A percentile compares a stretch with the other conserved stretches of the same genome.
phyloP scores from a whole-genome alignment of 2,888 invertebrate species.

The Macrostomum cliftonense region DNA sequence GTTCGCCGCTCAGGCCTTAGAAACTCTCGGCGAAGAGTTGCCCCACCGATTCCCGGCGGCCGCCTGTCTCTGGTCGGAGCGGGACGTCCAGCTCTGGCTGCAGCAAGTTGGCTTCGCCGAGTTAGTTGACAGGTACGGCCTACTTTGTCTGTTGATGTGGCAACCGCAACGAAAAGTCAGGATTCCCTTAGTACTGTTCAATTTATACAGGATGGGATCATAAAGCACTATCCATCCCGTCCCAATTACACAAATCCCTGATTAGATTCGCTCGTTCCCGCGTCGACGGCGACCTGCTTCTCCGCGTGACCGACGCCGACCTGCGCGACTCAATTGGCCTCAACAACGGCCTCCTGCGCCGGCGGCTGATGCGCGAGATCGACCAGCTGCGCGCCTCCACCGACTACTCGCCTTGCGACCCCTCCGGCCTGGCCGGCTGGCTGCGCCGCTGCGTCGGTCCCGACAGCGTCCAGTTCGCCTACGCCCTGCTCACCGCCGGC shows the following conservation, averaged over 20 bases:
- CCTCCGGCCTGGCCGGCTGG: slow-evolving; percentile 51
- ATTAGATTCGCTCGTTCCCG: slow-evolving; percentile 64
- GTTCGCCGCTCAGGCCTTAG: slow-evolving; percentile 50
- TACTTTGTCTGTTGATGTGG: too few species aligned
- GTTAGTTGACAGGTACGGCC: not conserved
- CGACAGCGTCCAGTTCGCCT: slow-evolving; percentile 85
- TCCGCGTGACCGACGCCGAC: slow-evolving; percentile 76
- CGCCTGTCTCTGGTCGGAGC: slow-evolving; percentile 62
- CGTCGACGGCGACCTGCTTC: slow-evolving; percentile 83
- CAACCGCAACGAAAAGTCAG: too few species aligned
- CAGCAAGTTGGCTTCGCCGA: slow-evolving; percentile 48
- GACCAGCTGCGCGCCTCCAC: slow-evolving; percentile 82
- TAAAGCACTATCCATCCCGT: too few species aligned
- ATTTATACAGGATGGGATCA: too few species aligned
- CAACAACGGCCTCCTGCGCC: not conserved
- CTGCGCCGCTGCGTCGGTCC: slow-evolving; percentile 55
- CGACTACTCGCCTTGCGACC: slow-evolving; percentile 80
- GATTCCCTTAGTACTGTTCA: too few species aligned
- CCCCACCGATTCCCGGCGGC: slow-evolving; percentile 70
- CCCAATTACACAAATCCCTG: too few species aligned
- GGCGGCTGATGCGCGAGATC: slow-evolving; percentile 67
- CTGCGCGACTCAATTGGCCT: slow-evolving; percentile 45
- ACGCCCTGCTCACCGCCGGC: slow-evolving; percentile 81
- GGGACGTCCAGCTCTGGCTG: slow-evolving; percentile 92
- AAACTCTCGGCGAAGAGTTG: slow-evolving; percentile 76